These are phyloP conservation scores for Torymus auratus DNA, from an alignment of 2,888 invertebrate genomes.

Conservation along the genomic window DNA sequence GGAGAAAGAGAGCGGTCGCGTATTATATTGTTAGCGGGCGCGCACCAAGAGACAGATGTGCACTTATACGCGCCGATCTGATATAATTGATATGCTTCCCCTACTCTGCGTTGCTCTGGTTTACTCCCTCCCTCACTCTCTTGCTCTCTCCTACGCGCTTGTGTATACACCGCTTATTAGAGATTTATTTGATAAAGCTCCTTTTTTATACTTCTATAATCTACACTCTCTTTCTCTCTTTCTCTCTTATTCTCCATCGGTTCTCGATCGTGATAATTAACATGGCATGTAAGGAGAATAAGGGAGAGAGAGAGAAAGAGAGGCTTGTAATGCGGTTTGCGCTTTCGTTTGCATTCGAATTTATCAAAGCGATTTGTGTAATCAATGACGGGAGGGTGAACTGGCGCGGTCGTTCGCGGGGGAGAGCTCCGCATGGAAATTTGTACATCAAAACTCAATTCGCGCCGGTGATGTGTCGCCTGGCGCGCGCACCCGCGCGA, in stretches of 20 bases:
- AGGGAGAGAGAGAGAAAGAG: neutral
- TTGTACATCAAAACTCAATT: constrained; percentile 58
- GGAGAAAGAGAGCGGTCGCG: constrained; percentile 14
- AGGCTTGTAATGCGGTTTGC: constrained; percentile 41
- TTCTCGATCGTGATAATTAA: constrained; percentile 49
- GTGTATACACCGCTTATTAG: constrained; percentile 42
- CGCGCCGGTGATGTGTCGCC: constrained; percentile 3
- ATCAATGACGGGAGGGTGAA: constrained; percentile 37
- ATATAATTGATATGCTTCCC: constrained; percentile 58
- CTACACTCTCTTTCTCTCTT: neutral
- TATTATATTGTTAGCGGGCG: constrained; percentile 50
- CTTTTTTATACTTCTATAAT: constrained; percentile 9
- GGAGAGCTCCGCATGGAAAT: constrained; percentile 39
- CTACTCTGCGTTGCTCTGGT: neutral
- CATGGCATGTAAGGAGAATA: neutral
- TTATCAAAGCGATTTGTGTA: constrained; percentile 54
- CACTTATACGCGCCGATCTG: constrained; percentile 59
- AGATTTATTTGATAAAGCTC: constrained; percentile 46
- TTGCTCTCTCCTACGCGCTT: neutral
- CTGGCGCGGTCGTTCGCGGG: constrained; percentile 8
- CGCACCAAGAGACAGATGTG: constrained; percentile 57
- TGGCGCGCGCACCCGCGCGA: constrained; percentile 7
- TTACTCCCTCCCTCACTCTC: neutral
- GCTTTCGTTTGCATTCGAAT: constrained; percentile 45
- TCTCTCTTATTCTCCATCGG: neutral